Conservation (phyloP, 2,113 vertebrate species). For the pig (Sus scrofa) region T2T-Sscrofa CM000815.6:135240501-135241000, state of each 20-base stretch:
- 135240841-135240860: not conserved
- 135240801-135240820: not conserved
- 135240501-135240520: not conserved
- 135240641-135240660: not conserved
- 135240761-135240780: not conserved
- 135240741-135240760: not conserved
- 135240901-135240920: not conserved
- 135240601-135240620: not conserved
- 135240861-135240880: not conserved
- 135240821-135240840: not conserved
- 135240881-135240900: not conserved
- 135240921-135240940: not conserved
- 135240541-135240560: not conserved
- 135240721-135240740: conserved; percentile 43
- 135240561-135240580: not conserved
- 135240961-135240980: not conserved
- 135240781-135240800: not conserved
- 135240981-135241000: not conserved
- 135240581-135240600: not conserved
- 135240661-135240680: not conserved
- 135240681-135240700: not conserved
- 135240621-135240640: not conserved
- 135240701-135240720: not conserved
- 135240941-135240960: not conserved
- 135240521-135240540: not conserved